Evolutionary conservation across 2,797 vertebrate genomes (phyloP).

Genomic region (Peromyscus melanophrys): DNA sequence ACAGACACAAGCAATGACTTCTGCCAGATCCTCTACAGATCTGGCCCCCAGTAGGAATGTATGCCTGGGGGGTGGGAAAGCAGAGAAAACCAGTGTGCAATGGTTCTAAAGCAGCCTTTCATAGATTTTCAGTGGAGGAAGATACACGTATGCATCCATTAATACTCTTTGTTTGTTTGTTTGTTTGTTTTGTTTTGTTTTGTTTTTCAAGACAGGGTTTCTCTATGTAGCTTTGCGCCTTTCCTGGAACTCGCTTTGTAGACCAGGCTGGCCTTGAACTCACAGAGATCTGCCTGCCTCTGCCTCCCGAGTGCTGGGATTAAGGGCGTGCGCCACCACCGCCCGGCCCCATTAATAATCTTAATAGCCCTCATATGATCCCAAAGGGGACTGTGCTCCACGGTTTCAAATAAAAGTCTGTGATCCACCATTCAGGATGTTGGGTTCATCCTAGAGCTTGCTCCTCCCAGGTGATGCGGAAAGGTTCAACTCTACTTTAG

Average conservation of each 20-base stretch:
- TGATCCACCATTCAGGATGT: not conserved
- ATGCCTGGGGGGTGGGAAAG: slow-evolving; percentile 8
- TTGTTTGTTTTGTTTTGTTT: no score
- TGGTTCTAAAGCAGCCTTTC: slow-evolving; percentile 26
- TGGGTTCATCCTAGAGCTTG: not conserved
- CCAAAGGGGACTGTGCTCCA: not conserved
- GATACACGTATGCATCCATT: not conserved
- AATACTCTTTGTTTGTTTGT: not conserved
- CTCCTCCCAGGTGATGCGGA: not conserved
- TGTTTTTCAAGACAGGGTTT: no score
- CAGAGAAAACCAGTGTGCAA: not conserved
- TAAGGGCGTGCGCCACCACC: no score
- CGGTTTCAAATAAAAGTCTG: slow-evolving; percentile 64
- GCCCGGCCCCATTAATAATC: not conserved
- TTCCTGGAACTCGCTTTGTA: no score
- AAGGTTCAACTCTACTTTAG: slow-evolving; percentile 32
- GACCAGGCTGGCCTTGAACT: no score
- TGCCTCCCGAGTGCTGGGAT: no score
- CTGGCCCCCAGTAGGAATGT: not conserved
- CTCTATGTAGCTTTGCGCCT: no score
- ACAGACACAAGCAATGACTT: slow-evolving; percentile 73
- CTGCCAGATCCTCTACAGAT: slow-evolving; percentile 71
- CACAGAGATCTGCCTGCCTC: no score
- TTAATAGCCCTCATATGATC: not conserved
- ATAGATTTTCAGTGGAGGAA: not conserved